A percentile compares a stretch with the other conserved stretches of the same genome.
phyloP scores from a whole-genome alignment of 2,797 vertebrate genomes.

The Syngnathus rostellatus region DNA sequence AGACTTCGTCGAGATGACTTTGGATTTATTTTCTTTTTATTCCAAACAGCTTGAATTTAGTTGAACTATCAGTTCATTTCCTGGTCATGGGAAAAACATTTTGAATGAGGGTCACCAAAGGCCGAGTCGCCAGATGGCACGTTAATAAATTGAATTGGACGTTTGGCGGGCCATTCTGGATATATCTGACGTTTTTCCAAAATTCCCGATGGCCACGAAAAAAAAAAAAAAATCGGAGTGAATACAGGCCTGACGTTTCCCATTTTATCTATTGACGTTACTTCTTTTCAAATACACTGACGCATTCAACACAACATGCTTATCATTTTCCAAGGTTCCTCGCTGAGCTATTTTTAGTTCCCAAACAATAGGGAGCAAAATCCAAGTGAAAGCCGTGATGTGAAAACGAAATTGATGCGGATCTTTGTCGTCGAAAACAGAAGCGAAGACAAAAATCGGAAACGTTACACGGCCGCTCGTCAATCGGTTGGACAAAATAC shows the following conservation, averaged over 20 bases:
- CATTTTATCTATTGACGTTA: neutral
- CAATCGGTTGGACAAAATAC: neutral
- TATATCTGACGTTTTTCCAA: too few relatives aligned
- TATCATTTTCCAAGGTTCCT: neutral
- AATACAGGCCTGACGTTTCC: too few relatives aligned
- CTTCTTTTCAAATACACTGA: neutral
- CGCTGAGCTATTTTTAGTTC: neutral
- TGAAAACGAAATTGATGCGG: neutral
- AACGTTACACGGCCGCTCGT: neutral
- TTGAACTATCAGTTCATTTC: slow-evolving; percentile 5
- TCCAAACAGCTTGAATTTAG: slow-evolving; percentile 11
- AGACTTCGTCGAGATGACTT: slow-evolving; percentile 15
- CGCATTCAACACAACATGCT: neutral
- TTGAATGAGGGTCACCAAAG: slow-evolving; percentile 5
- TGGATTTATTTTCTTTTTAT: slow-evolving; percentile 21
- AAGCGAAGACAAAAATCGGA: neutral
- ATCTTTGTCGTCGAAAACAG: neutral
- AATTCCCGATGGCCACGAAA: too few relatives aligned
- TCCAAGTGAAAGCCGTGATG: neutral
- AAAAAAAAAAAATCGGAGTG: neutral
- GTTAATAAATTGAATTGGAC: too few relatives aligned
- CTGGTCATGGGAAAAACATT: neutral
- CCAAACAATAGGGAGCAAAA: neutral
- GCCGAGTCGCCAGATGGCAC: too few relatives aligned
- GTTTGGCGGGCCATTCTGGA: too few relatives aligned